Percentiles rank a stretch among this genome's conserved stretches.
phyloP scores from a whole-genome alignment of 2,113 vertebrate species.

The Sisor rabdophorus region DNA sequence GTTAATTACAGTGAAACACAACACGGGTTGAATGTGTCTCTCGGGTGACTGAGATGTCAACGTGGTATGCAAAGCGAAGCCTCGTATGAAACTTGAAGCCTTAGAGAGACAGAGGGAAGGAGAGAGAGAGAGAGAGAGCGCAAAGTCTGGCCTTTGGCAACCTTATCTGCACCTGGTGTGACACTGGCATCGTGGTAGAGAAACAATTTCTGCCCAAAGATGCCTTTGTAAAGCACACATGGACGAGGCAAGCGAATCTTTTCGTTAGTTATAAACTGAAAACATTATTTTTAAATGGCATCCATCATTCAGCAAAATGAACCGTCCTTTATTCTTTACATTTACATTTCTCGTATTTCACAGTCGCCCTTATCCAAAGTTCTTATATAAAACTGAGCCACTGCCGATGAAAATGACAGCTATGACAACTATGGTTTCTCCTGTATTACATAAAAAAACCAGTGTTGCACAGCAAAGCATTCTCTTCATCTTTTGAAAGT shows the following conservation, averaged over 20 bases:
- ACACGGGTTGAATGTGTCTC: slow-evolving; percentile 43
- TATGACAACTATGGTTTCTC: too few relatives aligned
- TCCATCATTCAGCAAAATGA: background rate
- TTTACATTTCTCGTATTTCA: too few relatives aligned
- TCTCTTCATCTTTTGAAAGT: too few relatives aligned
- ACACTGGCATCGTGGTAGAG: background rate
- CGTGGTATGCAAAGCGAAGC: slow-evolving; percentile 42
- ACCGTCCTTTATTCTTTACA: too few relatives aligned
- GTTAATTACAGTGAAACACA: slow-evolving; percentile 58
- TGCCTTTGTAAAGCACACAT: background rate
- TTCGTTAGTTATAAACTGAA: background rate
- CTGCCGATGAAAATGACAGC: too few relatives aligned
- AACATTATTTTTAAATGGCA: background rate
- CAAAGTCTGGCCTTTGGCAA: slow-evolving; percentile 17
- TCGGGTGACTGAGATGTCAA: slow-evolving; percentile 48
- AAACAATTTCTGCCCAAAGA: background rate
- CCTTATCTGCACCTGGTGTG: slow-evolving; percentile 25
- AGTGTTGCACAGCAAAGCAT: too few relatives aligned
- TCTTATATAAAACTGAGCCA: too few relatives aligned
- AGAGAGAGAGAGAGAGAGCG: background rate
- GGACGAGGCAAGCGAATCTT: too few relatives aligned
- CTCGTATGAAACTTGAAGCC: slow-evolving; percentile 36
- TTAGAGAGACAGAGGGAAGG: background rate
- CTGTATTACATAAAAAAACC: too few relatives aligned
- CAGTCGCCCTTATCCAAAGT: too few relatives aligned